These are phyloP conservation scores for Nettapus auritus DNA, from an alignment of 2,113 vertebrate species.

Conservation along the genomic window DNA sequence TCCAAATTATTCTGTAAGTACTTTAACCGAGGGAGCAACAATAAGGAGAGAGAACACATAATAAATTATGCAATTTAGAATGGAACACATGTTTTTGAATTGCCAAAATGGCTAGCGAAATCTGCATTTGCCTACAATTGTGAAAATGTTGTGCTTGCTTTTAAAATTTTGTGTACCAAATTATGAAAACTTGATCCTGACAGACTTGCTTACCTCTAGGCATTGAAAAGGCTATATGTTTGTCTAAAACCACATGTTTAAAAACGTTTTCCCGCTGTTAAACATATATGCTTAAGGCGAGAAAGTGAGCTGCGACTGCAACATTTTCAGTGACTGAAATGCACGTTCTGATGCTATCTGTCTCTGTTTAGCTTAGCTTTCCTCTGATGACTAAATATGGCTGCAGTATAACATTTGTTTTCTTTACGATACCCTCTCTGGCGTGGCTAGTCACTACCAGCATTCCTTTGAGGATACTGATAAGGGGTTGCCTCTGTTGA, in stretches of 20 bases:
- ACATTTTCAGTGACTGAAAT: neutral
- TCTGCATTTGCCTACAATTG: neutral
- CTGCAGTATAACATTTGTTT: slow-evolving; percentile 10
- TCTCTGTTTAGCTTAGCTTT: slow-evolving; percentile 23
- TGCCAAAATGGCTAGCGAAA: neutral
- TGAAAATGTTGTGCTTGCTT: neutral
- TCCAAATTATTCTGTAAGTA: neutral
- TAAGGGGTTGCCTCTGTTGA: neutral
- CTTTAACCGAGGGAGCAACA: neutral
- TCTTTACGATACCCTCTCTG: neutral
- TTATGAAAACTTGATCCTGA: neutral
- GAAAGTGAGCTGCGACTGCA: neutral
- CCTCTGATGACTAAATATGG: slow-evolving; percentile 24
- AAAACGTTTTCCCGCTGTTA: neutral
- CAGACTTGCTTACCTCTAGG: neutral
- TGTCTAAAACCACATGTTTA: neutral
- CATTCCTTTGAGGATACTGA: slow-evolving; percentile 13
- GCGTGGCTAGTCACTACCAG: neutral
- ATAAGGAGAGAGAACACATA: neutral
- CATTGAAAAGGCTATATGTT: neutral
- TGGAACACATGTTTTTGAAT: neutral
- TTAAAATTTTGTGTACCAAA: neutral
- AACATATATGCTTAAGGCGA: neutral
- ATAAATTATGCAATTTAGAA: neutral
- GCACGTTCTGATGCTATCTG: neutral